Percentiles rank a stretch among this genome's conserved stretches.
phyloP scores from a whole-genome alignment of 2,797 vertebrate genomes.

The Peromyscus melanophrys region DNA sequence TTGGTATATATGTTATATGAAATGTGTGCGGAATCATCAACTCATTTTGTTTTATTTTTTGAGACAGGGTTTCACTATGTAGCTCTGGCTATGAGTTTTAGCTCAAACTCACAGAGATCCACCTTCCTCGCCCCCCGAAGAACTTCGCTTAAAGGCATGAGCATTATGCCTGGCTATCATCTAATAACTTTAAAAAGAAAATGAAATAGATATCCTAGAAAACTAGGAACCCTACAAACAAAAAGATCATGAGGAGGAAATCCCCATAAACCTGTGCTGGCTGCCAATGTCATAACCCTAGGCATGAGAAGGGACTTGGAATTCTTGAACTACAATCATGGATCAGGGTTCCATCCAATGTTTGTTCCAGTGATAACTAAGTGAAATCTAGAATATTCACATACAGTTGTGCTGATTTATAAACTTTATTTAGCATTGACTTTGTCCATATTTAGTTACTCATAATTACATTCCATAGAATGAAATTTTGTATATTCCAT shows the following conservation, averaged over 20 bases:
- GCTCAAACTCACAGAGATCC: not conserved
- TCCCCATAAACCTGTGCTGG: not conserved
- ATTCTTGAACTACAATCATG: not conserved
- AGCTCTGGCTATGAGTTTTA: not conserved
- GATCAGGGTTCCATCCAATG: not conserved
- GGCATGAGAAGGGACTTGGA: not conserved
- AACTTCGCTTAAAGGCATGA: not conserved
- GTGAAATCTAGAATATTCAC: not conserved
- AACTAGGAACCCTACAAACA: not conserved
- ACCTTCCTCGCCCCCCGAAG: no score
- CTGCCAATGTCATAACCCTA: not conserved
- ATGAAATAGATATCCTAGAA: no score
- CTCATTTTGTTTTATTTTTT: not conserved
- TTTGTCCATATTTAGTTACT: not conserved
- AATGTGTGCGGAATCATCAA: not conserved
- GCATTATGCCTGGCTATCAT: not conserved
- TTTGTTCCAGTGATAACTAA: not conserved
- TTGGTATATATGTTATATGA: not conserved
- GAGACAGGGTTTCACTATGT: not conserved
- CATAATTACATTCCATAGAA: not conserved
- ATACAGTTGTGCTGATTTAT: not conserved
- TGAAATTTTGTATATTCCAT: not conserved
- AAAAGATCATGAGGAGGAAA: not conserved
- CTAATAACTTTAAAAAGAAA: not conserved
- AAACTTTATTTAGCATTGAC: not conserved